These are phyloP conservation scores for Drosophila meridionalis DNA, from an alignment of 2,888 invertebrate genomes.

Conservation along the genomic window DNA sequence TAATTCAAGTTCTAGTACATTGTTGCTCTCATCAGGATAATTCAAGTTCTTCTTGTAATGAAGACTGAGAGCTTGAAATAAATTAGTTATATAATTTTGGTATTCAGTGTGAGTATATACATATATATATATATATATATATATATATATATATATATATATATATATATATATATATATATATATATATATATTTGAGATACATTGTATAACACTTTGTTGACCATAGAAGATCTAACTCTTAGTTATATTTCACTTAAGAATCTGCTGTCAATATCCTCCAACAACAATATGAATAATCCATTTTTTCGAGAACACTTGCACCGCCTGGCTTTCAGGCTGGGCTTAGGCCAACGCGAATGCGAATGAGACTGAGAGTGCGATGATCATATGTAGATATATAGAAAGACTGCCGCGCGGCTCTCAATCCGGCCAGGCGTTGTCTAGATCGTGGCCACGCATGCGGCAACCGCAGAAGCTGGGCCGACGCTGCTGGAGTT, in stretches of 20 bases:
- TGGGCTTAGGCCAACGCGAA: not conserved
- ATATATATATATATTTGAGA: no score
- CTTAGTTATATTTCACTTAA: not conserved
- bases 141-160: no score
- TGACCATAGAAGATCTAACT: not conserved
- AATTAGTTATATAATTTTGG: not conserved
- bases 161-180: no score
- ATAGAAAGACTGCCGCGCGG: constrained; percentile 33
- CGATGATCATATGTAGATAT: constrained; percentile 60
- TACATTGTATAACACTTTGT: no score
- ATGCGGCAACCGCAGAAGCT: constrained; percentile 55
- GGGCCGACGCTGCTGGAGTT: constrained; percentile 21
- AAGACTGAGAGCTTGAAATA: not conserved
- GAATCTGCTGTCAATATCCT: constrained; percentile 25
- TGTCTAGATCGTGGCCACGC: constrained; percentile 77
- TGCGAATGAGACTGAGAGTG: not conserved
- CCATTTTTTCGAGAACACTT: constrained; percentile 72
- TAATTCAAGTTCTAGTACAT: no score
- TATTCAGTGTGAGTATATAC: not conserved
- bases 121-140: no score
- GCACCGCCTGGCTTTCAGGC: constrained; percentile 28
- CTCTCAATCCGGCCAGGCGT: constrained; percentile 51
- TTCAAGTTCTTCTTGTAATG: no score
- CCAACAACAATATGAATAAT: constrained; percentile 75
- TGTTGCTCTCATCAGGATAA: not conserved